Evolutionary conservation across 2,113 vertebrate genomes (phyloP).

Genomic region (Elaphurus davidianus): DNA sequence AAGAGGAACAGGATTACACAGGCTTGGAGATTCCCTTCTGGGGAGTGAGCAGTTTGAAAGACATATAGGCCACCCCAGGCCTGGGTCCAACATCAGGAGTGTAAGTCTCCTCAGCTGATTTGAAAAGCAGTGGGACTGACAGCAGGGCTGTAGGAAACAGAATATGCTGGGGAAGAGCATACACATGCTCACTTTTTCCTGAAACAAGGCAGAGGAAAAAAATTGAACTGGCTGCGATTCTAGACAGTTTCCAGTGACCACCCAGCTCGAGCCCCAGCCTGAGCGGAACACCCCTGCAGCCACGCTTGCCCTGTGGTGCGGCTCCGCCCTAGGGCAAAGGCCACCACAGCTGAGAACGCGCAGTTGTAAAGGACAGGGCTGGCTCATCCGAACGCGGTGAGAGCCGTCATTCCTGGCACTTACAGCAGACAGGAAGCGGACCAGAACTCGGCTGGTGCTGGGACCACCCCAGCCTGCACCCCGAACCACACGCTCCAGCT

Average conservation of each 20-base stretch:
- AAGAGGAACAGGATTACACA: neutral
- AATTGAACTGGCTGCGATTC: neutral
- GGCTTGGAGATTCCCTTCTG: neutral
- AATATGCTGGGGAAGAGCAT: neutral
- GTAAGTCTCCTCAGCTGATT: neutral
- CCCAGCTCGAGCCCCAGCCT: neutral
- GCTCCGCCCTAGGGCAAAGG: neutral
- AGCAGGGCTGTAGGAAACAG: neutral
- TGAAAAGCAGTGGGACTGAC: neutral
- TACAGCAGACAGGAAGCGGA: neutral
- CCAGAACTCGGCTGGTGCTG: neutral
- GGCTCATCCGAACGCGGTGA: neutral
- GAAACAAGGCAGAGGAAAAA: neutral
- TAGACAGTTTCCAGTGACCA: neutral
- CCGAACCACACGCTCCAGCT: neutral
- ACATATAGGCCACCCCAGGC: neutral
- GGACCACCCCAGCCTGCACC: neutral
- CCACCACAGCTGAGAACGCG: neutral
- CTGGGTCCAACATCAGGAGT: neutral
- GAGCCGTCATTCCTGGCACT: neutral
- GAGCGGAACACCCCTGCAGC: neutral
- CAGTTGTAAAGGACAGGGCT: neutral
- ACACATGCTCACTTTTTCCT: neutral
- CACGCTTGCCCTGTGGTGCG: neutral
- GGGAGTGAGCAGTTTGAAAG: neutral